Evolutionary conservation across 1,140 invertebrate species (phyloP).

Genomic region (Magallana ariakensis): DNA sequence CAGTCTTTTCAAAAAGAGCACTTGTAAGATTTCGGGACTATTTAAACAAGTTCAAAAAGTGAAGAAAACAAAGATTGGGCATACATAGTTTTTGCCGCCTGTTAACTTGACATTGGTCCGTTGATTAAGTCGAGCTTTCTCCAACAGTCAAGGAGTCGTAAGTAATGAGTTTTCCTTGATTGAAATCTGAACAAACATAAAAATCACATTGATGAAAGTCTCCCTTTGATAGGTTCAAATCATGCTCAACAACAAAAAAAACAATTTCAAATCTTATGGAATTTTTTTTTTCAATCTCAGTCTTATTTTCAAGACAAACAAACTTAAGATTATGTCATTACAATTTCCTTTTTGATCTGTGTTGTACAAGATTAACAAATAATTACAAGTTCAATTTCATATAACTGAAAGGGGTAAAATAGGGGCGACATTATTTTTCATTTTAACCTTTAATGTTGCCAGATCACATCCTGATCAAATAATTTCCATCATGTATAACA

Average conservation of each 20-base stretch:
- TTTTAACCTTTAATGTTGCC: background rate
- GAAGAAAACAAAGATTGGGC: background rate
- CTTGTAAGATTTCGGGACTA: background rate
- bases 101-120: background rate
- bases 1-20: background rate
- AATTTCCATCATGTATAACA: background rate
- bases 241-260: background rate
- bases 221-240: background rate
- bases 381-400: background rate
- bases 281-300: background rate
- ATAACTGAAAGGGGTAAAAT: background rate
- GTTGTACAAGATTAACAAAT: background rate
- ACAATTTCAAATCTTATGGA: background rate
- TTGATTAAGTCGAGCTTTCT: background rate
- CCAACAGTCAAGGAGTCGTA: background rate
- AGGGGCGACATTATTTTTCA: background rate
- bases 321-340: background rate
- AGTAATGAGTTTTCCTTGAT: conserved; percentile 7
- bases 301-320: background rate
- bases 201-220: background rate
- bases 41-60: background rate
- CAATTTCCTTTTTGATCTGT: background rate
- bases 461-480: background rate
- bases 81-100: background rate
- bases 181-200: background rate